Evolutionary conservation across 2,797 vertebrate species (phyloP), one percentile per base, ranked within the genome.

Genomic region (Poeciliopsis turneri): DNA sequence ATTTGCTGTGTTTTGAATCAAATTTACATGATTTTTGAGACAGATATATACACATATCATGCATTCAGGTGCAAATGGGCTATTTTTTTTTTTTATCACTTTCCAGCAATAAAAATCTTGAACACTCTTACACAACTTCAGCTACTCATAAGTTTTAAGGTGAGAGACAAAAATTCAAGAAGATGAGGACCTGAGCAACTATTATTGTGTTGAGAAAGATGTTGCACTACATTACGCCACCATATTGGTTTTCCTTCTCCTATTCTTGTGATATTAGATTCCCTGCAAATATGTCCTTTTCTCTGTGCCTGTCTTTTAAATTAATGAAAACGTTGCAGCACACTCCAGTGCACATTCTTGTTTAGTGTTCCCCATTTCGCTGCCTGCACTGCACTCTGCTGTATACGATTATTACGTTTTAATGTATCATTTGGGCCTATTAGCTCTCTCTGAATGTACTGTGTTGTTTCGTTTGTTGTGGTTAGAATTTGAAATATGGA

Each of bases 201-300:
- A 3, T 13, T 43, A 23, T 45, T n/a, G 20, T 41, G 9, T 43
- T 69, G 66, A 39, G 36, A 68, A 68, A 78, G 53, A 72, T 82
- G 45, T 71, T 84, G 25, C 39, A 55, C 30, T 72, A 51, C 75
- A 25, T 9, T 10, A 47, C 75, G 23, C 47, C 10, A 84, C 46
- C 57, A 72, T 76, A 84, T 85, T 72, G 76, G 33, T 78, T 85
- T 85, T 75, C 75, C 36, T 71, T 61, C 79, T 46, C 30, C 15
- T 25, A 25, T 72, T 70, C 71, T 59, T 77, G 36, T 49, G 79
- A n/a, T 87, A 43, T 89, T 80, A 82, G 12, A 51, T 30, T n/a
- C 53, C 61, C 18, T 39, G 0, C 39, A 51, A 45, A 87, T 64
- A 71, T n/a, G 57, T 13, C 30, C 73, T 9, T 23, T 72, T 70